These are phyloP conservation scores for Cosmorhoe ocellata DNA, from an alignment of 2,888 invertebrate species.

Conservation along the genomic window DNA sequence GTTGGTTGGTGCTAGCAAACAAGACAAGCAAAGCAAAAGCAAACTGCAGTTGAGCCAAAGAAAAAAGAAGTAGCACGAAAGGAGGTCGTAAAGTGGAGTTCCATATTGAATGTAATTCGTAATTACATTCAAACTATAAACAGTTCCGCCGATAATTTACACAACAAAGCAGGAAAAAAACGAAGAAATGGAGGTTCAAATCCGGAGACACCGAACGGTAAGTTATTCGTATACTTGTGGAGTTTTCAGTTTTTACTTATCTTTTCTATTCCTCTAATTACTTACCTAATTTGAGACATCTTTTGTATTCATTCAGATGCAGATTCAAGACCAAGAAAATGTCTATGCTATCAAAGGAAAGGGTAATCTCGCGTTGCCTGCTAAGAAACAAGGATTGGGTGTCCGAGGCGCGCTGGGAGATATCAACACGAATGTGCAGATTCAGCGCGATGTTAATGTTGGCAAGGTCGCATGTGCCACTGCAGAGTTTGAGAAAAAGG, in stretches of 20 bases:
- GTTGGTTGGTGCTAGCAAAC: background rate
- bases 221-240: constrained; percentile 31
- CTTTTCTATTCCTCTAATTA: background rate
- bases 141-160: no score
- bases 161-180: no score
- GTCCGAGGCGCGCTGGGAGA: constrained; percentile 72
- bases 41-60: background rate
- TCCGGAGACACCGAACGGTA: constrained; percentile 62
- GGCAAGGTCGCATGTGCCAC: constrained; percentile 63
- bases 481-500: constrained; percentile 69
- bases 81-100: constrained; percentile 3
- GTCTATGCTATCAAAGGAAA: constrained; percentile 58
- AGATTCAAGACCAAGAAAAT: constrained; percentile 72
- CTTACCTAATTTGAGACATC: no score
- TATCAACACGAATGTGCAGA: constrained; percentile 65
- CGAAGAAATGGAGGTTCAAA: constrained; percentile 62
- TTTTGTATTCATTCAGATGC: constrained; percentile 38
- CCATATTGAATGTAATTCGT: constrained; percentile 24
- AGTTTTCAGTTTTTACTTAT: background rate
- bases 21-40: background rate
- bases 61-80: background rate
- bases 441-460: constrained; percentile 51
- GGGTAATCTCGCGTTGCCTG: constrained; percentile 46
- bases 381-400: constrained; percentile 57
- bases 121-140: constrained; percentile 18